Percentiles rank a stretch among this genome's conserved stretches.
phyloP scores from a whole-genome alignment of 1,140 invertebrate genomes.

The Bombus ignitus region DNA sequence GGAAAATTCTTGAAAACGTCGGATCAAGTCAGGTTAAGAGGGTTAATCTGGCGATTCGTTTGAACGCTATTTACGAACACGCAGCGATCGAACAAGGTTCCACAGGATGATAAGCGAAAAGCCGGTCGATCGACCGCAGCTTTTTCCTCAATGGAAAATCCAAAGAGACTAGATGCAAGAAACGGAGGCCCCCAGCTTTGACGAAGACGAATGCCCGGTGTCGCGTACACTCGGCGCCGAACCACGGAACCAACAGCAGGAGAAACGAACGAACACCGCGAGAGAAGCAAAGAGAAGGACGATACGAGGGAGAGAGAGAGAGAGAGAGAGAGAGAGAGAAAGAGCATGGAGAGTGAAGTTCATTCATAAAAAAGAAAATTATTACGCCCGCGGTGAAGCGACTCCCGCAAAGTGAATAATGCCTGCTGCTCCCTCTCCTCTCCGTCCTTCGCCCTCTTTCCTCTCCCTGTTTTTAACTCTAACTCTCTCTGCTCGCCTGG shows the following conservation, averaged over 20 bases:
- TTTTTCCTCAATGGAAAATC: constrained; percentile 1
- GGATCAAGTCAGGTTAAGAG: too few species aligned
- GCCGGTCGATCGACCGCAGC: neutral
- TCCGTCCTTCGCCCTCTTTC: neutral
- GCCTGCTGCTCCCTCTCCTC: constrained; percentile 39
- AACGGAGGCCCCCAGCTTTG: constrained; percentile 16
- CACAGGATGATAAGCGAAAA: neutral
- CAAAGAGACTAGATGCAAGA: neutral
- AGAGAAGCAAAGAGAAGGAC: neutral
- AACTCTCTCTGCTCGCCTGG: constrained; percentile 13
- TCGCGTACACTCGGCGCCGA: constrained; percentile 21
- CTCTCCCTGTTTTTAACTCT: neutral
- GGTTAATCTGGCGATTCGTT: neutral
- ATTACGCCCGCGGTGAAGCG: constrained; percentile 59
- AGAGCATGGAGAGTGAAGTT: constrained; percentile 51
- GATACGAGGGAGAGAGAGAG: neutral
- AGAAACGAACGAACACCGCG: neutral
- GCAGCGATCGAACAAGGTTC: neutral
- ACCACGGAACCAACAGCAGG: neutral
- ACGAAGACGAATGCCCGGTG: constrained; percentile 55
- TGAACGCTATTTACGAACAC: neutral
- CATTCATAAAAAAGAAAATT: constrained; percentile 72
- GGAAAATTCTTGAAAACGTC: too few species aligned
- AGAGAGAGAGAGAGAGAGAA: neutral
- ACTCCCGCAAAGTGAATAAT: constrained; percentile 71